Evolutionary conservation across 2,113 vertebrate genomes (phyloP).

Genomic region (Mandrillus leucophaeus): DNA sequence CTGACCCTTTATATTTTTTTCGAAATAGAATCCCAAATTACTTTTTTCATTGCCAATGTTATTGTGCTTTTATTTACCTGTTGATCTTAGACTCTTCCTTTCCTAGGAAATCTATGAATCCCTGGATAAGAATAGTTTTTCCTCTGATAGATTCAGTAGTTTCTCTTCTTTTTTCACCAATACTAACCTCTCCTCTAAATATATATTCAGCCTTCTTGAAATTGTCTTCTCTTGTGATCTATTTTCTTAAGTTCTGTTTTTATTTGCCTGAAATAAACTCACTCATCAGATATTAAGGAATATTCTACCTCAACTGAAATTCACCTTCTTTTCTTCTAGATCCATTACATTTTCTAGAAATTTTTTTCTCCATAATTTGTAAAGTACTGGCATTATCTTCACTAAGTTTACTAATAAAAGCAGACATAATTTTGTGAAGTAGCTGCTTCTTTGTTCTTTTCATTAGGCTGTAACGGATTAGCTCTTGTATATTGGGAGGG

Average conservation of each 20-base stretch:
- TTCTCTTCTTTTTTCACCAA: neutral
- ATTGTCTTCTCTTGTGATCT: neutral
- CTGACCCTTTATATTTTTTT: neutral
- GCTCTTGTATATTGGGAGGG: neutral
- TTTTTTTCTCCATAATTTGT: neutral
- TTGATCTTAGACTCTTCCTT: neutral
- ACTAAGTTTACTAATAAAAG: neutral
- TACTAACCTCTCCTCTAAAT: neutral
- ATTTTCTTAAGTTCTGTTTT: neutral
- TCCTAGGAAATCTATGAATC: neutral
- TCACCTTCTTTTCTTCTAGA: neutral
- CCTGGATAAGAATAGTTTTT: neutral
- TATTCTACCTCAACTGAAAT: neutral
- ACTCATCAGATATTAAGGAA: neutral
- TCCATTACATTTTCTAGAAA: neutral
- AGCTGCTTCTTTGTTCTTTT: neutral
- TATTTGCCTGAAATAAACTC: neutral
- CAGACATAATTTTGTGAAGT: neutral
- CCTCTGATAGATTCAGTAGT: neutral
- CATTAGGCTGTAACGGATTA: neutral
- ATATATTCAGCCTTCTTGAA: neutral
- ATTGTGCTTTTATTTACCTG: neutral
- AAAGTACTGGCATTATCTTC: neutral
- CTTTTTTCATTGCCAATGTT: neutral
- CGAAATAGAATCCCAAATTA: neutral